Evolutionary conservation across 1,140 invertebrate species (phyloP).

Genomic region (Trissolcus basalis): DNA sequence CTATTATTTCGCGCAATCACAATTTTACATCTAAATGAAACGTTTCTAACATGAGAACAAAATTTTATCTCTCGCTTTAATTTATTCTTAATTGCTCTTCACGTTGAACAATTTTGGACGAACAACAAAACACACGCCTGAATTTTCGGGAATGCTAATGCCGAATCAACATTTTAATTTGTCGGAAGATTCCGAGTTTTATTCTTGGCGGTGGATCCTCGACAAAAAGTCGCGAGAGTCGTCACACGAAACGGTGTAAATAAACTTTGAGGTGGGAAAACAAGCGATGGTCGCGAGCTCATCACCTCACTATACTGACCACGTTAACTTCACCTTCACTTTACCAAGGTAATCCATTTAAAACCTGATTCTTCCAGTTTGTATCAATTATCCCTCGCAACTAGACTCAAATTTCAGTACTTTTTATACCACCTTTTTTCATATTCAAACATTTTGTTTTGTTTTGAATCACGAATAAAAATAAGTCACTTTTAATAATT

Average conservation of each 20-base stretch:
- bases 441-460: slow-evolving; percentile 8
- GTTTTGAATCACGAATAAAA: too few relatives aligned
- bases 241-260: slow-evolving; percentile 1
- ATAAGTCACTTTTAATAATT: too few relatives aligned
- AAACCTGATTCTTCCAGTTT: slow-evolving; percentile 42
- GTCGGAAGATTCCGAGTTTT: slow-evolving; percentile 4
- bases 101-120: slow-evolving; percentile 43
- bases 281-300: not conserved
- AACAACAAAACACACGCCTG: slow-evolving; percentile 19
- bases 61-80: slow-evolving; percentile 52
- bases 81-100: slow-evolving; percentile 52
- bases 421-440: slow-evolving; percentile 26
- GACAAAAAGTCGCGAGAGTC: slow-evolving; percentile 15
- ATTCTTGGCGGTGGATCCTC: slow-evolving; percentile 7
- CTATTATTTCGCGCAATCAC: slow-evolving; percentile 56
- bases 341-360: slow-evolving; percentile 48
- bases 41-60: slow-evolving; percentile 50
- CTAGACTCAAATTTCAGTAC: slow-evolving; percentile 24
- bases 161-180: slow-evolving; percentile 44
- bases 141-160: slow-evolving; percentile 38
- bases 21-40: slow-evolving; percentile 59
- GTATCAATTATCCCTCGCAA: slow-evolving; percentile 32
- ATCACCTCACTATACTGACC: slow-evolving; percentile 35
- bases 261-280: slow-evolving; percentile 15
- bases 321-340: slow-evolving; percentile 54